Evolutionary conservation across 2,113 vertebrate genomes (phyloP).

Genomic region (Pachypanchax playfairii): DNA sequence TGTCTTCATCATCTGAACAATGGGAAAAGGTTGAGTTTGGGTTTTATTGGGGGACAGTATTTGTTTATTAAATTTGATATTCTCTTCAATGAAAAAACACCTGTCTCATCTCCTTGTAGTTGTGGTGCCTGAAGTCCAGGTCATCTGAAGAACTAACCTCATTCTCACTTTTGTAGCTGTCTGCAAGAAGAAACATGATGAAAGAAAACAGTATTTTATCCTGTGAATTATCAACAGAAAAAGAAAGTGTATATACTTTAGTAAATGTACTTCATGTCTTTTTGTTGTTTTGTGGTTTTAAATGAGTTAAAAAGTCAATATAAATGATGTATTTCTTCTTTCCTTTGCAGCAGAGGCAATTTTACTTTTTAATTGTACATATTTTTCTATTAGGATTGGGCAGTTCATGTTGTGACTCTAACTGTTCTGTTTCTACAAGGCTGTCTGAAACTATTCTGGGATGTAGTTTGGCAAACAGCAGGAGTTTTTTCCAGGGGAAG

Average conservation of each 20-base stretch:
- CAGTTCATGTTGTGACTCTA: constrained; percentile 9
- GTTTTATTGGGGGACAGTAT: not conserved
- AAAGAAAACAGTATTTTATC: not conserved
- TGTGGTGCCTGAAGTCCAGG: constrained; percentile 94
- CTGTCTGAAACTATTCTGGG: not conserved
- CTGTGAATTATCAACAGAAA: not conserved
- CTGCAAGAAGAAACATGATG: constrained; percentile 46
- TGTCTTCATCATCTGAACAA: constrained; percentile 91
- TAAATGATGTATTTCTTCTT: not conserved
- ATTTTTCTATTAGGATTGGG: not conserved
- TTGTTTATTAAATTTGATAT: not conserved
- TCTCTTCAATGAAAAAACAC: constrained; percentile 61
- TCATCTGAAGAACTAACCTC: constrained; percentile 81
- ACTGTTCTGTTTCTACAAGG: not conserved
- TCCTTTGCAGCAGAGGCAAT: not conserved
- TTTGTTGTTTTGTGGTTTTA: not conserved
- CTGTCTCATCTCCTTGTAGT: constrained; percentile 96
- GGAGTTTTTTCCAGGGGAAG: constrained; percentile 1
- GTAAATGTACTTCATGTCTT: not conserved
- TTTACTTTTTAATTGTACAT: not conserved
- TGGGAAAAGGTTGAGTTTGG: too few relatives aligned
- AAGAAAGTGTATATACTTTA: not conserved
- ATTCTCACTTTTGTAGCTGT: constrained; percentile 72
- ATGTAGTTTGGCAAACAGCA: constrained; percentile 8
- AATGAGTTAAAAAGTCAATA: not conserved